phyloP scores from a whole-genome alignment of 2,113 vertebrate genomes.

The Marmota flaviventris region DNA sequence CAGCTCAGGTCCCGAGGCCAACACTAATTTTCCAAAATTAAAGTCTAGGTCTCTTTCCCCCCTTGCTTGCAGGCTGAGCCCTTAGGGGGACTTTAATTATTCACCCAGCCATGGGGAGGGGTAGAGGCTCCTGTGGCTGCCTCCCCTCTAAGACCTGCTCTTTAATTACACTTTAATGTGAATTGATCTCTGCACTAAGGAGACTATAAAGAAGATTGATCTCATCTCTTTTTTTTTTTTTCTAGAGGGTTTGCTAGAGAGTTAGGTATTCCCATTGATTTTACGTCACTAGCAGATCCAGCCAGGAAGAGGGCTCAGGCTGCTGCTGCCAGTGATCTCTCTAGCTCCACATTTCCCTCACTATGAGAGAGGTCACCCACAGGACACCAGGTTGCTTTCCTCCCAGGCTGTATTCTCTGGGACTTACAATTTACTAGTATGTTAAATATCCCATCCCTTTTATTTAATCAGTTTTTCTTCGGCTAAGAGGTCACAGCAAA shows the following conservation, averaged over 20 bases:
- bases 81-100: not conserved
- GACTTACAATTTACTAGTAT: slow-evolving; percentile 1
- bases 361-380: not conserved
- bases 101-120: too few species aligned
- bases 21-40: not conserved
- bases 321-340: not conserved
- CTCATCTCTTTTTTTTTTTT: not conserved
- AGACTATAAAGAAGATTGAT: slow-evolving; percentile 86
- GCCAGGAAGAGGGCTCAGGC: not conserved
- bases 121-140: not conserved
- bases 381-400: not conserved
- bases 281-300: slow-evolving; percentile 67
- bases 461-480: slow-evolving; percentile 14
- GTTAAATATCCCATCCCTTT: not conserved
- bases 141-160: slow-evolving; percentile 70
- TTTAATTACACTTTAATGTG: slow-evolving; percentile 87
- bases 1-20: not conserved
- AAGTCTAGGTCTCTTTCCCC: not conserved
- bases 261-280: slow-evolving; percentile 84
- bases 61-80: not conserved
- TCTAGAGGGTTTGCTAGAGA: slow-evolving; percentile 78
- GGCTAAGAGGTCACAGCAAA: not conserved
- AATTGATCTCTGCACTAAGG: slow-evolving; percentile 85
- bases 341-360: not conserved
- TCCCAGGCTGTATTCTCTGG: not conserved